These are phyloP conservation scores for Zootermopsis nevadensis DNA, from an alignment of 2,888 invertebrate species.

Conservation along the genomic window DNA sequence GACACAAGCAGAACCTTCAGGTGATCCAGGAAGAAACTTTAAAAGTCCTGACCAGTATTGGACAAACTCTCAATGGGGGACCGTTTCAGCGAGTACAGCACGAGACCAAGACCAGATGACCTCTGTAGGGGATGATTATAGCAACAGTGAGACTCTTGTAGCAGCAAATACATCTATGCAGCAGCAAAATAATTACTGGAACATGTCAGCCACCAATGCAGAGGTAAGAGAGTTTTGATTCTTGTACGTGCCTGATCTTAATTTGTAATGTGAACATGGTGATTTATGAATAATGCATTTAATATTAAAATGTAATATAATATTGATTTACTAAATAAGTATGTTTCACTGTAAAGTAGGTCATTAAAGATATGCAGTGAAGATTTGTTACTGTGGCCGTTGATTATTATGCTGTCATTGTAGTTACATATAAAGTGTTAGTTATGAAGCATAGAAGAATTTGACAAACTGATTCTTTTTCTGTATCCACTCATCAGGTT, in stretches of 20 bases:
- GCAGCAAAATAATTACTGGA: constrained; percentile 42
- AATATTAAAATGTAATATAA: no score
- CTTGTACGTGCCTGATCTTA: neutral
- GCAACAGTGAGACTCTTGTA: neutral
- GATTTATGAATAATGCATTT: neutral
- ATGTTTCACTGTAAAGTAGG: no score
- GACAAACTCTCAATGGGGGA: neutral
- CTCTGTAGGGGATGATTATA: neutral
- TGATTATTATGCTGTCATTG: no score
- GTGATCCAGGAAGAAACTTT: neutral
- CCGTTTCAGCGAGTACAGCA: neutral
- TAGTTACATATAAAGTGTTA: no score
- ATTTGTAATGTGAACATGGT: neutral
- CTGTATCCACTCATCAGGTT: no score
- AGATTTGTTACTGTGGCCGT: no score
- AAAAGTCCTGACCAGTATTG: neutral
- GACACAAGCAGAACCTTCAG: neutral
- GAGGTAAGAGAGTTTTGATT: constrained; percentile 41
- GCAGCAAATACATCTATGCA: neutral
- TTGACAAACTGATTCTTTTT: no score
- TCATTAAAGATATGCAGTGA: no score
- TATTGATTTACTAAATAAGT: no score
- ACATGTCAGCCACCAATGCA: constrained; percentile 33
- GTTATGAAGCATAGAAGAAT: no score
- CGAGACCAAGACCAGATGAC: neutral